Evolutionary conservation across 2,113 vertebrate genomes (phyloP).

Genomic region (Nesospiza acunhae): DNA sequence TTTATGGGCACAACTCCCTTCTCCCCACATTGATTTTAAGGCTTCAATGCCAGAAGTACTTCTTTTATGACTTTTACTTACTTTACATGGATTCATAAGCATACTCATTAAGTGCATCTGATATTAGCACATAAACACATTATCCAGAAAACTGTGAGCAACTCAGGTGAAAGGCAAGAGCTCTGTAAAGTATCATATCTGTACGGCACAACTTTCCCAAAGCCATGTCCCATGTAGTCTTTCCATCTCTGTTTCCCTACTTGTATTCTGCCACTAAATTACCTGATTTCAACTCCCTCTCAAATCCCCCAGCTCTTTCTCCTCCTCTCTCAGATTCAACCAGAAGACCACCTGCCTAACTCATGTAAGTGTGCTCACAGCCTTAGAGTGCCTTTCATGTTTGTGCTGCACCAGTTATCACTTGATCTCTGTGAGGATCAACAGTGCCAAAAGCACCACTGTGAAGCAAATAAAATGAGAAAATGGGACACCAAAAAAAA

Average conservation of each 20-base stretch:
- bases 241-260: background rate
- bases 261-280: background rate
- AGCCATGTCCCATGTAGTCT: background rate
- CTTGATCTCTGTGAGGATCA: background rate
- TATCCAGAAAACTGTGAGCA: background rate
- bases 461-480: background rate
- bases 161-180: background rate
- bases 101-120: background rate
- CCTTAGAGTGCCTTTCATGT: background rate
- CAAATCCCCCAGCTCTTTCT: background rate
- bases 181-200: background rate
- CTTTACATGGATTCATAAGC: background rate
- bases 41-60: background rate
- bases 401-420: background rate
- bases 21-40: background rate
- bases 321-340: background rate
- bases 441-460: background rate
- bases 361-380: background rate
- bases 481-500: background rate
- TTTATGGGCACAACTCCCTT: background rate
- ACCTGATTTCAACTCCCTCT: background rate
- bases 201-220: background rate
- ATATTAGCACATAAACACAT: background rate
- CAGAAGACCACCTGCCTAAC: background rate
- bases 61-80: constrained; percentile 10